These are phyloP conservation scores for Serinus canaria DNA, from an alignment of 2,113 vertebrate species.

Conservation along the genomic window DNA sequence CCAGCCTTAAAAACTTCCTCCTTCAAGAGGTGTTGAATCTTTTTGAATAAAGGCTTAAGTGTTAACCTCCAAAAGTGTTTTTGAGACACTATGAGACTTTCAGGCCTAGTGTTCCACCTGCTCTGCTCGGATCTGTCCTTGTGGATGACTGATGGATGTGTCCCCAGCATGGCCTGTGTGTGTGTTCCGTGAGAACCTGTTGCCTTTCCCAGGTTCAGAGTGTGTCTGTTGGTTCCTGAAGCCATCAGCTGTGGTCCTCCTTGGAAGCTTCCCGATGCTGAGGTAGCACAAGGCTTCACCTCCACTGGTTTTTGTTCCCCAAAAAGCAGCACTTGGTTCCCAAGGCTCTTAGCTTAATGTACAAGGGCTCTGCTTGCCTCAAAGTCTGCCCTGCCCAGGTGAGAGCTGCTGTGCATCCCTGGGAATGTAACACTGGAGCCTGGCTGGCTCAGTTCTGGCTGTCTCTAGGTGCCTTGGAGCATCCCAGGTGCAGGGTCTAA, in stretches of 20 bases:
- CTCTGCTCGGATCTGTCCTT: background rate
- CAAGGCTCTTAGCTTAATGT: background rate
- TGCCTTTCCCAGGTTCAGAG: background rate
- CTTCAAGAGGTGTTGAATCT: background rate
- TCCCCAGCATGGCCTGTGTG: rapidly evolving
- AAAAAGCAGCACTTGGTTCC: background rate
- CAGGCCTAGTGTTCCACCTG: background rate
- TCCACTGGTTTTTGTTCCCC: background rate
- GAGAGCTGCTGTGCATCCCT: background rate
- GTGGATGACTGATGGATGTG: rapidly evolving
- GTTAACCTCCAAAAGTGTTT: background rate
- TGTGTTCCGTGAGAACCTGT: no score
- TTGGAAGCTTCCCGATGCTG: rapidly evolving
- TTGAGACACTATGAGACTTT: rapidly evolving
- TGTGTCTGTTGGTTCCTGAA: background rate
- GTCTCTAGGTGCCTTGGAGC: background rate
- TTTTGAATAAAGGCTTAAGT: background rate
- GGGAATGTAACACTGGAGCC: background rate
- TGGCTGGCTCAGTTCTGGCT: background rate
- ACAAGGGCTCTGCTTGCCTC: background rate
- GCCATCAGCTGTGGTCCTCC: background rate
- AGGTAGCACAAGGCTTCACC: background rate
- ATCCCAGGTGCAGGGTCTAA: background rate
- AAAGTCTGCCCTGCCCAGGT: background rate
- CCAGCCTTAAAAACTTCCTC: background rate